These are phyloP conservation scores for Pantherophis alleghaniensis DNA, from an alignment of 2,797 vertebrate species.

Conservation along the genomic window DNA sequence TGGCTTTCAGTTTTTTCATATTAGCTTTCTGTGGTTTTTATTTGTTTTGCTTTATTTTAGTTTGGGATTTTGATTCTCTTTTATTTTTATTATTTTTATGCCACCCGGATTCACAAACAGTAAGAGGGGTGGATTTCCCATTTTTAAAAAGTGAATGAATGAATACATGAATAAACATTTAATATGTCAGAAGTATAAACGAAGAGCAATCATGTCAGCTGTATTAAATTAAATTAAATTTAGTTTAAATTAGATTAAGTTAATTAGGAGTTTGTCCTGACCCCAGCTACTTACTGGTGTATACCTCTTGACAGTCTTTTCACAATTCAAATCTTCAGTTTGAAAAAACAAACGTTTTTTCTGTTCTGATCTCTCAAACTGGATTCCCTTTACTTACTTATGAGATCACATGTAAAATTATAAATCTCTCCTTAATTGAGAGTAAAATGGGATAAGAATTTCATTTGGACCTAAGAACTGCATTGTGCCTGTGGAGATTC, in stretches of 20 bases:
- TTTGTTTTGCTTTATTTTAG: not conserved
- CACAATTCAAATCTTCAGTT: not conserved
- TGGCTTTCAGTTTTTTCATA: not conserved
- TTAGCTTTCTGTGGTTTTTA: not conserved
- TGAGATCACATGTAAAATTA: not conserved
- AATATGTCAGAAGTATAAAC: not conserved
- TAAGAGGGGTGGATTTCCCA: not conserved
- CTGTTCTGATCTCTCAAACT: not conserved
- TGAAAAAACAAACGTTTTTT: not conserved
- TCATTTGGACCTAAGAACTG: not conserved
- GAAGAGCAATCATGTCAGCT: not conserved
- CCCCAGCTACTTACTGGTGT: not conserved
- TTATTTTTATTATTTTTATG: not conserved
- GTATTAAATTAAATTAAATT: not conserved
- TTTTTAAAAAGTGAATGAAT: not conserved
- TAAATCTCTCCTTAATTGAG: not conserved
- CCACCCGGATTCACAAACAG: not conserved
- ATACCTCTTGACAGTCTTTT: not conserved
- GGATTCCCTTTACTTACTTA: not conserved
- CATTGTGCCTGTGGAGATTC: too few species aligned
- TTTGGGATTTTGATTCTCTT: not conserved
- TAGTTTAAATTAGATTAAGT: not conserved
- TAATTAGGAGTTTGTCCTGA: not conserved
- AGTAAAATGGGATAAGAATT: not conserved
- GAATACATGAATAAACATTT: not conserved